Percentiles rank a stretch among this genome's conserved stretches.
Evolutionary conservation across 2,797 vertebrate genomes (phyloP).

Genomic region (Manis javanica): DNA sequence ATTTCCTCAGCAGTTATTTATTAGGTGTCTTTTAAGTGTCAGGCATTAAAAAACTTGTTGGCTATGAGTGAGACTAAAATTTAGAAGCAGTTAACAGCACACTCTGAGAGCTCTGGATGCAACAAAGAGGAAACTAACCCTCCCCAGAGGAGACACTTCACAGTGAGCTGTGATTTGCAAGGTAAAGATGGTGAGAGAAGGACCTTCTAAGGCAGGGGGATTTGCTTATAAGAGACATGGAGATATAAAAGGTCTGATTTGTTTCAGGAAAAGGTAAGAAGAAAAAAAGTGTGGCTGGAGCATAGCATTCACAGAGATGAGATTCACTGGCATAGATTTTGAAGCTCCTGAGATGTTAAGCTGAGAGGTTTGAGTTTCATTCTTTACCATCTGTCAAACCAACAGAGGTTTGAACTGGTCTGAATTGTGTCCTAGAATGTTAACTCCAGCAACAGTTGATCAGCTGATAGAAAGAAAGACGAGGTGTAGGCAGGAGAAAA

Average conservation of each 20-base stretch:
- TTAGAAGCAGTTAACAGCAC: background rate
- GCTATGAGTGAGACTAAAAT: background rate
- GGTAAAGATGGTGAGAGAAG: background rate
- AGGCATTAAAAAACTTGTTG: background rate
- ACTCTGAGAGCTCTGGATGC: background rate
- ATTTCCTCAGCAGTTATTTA: slow-evolving; percentile 11
- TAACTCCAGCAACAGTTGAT: background rate
- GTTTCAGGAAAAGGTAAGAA: background rate
- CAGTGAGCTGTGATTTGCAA: background rate
- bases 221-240: background rate
- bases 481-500: background rate
- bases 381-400: background rate
- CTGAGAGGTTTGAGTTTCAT: background rate
- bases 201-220: background rate
- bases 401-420: background rate
- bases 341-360: background rate
- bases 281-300: background rate
- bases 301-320: background rate
- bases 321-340: background rate
- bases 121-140: background rate
- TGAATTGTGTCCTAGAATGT: background rate
- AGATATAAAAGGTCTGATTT: background rate
- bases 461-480: background rate
- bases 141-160: background rate
- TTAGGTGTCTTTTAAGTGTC: background rate